Evolutionary conservation across 92 coral and sea anemone genomes (phyloP).

Genomic region (Paragorgia papillata): DNA sequence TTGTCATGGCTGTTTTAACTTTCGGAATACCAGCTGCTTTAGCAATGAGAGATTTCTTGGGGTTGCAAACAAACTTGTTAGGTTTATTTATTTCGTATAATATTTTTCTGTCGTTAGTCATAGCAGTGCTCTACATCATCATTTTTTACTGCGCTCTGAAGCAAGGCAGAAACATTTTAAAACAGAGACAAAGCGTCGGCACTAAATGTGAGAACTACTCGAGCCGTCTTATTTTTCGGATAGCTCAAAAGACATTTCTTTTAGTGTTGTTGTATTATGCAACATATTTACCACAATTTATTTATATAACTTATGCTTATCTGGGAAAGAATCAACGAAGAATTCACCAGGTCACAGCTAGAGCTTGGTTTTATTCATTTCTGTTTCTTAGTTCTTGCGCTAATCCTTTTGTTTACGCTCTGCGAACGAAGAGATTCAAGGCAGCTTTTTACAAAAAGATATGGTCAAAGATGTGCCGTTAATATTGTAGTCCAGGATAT

Average conservation of each 20-base stretch:
- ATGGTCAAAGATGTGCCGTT: too few relatives aligned
- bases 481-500: too few relatives aligned
- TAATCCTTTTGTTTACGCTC: too few relatives aligned
- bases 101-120: not conserved
- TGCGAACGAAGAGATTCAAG: too few relatives aligned
- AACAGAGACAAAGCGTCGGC: not conserved
- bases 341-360: too few relatives aligned
- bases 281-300: conserved; percentile 9
- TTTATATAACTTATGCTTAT: conserved; percentile 15
- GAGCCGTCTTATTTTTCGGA: not conserved
- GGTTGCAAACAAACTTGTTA: not conserved
- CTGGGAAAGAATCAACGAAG: too few relatives aligned
- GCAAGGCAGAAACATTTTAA: conserved; percentile 7
- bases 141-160: conserved; percentile 9
- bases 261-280: conserved; percentile 21
- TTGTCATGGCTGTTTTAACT: not conserved
- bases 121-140: conserved; percentile 7
- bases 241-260: conserved; percentile 1
- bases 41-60: too few relatives aligned
- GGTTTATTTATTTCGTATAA: not conserved
- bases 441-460: too few relatives aligned
- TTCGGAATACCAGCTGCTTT: not conserved
- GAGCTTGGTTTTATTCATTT: too few relatives aligned
- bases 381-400: too few relatives aligned
- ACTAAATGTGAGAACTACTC: not conserved